These are phyloP conservation scores for Caenorhabditis imperialis DNA, from an alignment of 2,888 invertebrate genomes.

Conservation along the genomic window DNA sequence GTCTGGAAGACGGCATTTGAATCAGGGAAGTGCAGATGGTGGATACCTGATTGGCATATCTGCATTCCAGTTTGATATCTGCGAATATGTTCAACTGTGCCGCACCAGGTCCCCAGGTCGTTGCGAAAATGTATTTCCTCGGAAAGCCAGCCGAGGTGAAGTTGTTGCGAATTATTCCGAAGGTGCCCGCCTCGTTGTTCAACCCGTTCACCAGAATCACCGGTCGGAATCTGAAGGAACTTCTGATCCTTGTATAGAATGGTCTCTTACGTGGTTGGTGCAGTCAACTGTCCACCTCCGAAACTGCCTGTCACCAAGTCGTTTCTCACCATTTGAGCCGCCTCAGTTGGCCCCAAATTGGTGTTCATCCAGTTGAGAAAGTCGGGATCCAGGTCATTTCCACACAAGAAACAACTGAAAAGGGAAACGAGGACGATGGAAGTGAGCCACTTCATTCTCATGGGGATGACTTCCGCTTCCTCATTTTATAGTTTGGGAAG, in stretches of 20 bases:
- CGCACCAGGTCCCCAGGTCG: conserved; percentile 56
- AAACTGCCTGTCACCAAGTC: conserved; percentile 44
- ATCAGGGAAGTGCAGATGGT: too few species aligned
- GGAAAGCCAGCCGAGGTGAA: conserved; percentile 32
- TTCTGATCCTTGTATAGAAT: too few species aligned
- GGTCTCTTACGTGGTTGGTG: conserved; percentile 17
- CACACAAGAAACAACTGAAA: conserved; percentile 1
- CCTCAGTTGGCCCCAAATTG: conserved; percentile 31
- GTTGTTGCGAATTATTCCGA: conserved; percentile 39
- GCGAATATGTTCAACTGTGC: conserved; percentile 23
- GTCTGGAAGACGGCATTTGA: too few species aligned
- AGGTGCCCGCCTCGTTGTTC: conserved; percentile 49
- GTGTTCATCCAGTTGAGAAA: conserved; percentile 44
- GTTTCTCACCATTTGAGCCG: conserved; percentile 21
- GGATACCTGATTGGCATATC: conserved; percentile 50
- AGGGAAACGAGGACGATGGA: conserved; percentile 12
- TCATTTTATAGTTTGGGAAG: too few species aligned
- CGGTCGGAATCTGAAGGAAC: conserved; percentile 30
- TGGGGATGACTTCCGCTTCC: too few species aligned
- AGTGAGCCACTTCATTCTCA: conserved; percentile 36
- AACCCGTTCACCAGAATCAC: conserved; percentile 53
- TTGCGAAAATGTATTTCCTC: conserved; percentile 32
- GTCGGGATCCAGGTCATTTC: conserved; percentile 22
- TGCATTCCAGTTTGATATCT: conserved; percentile 49
- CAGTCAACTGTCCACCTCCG: conserved; percentile 32